Base-by-base conservation (phyloP, 2,797 vertebrate species). In the Catostomus latipinnis region DNA sequence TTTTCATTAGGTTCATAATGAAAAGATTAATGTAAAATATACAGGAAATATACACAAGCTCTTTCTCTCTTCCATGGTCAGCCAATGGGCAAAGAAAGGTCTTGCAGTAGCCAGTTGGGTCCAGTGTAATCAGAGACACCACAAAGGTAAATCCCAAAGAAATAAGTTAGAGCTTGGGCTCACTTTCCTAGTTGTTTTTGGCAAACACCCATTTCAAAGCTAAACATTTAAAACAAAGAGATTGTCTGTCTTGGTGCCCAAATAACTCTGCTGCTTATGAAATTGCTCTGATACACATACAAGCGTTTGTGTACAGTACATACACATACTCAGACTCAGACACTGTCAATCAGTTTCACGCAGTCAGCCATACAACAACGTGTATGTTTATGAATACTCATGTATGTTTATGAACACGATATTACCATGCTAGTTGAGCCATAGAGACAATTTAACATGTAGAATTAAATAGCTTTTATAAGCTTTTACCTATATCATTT, bases 161-260 rank as follows among this genome's bases (percentile, higher is more conserved):
- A 80, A 91, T 89, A 87, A 83, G 88, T 86, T 85, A 90, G 86
- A 85, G 85, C 74, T 81, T 85, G 84, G 81, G 86, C 86, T 85
- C 66, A 83, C 87, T 91, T 93, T 91, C 89, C 90, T 92, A 87
- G 76, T 92, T 93, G 90, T 90, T 92, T 88, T 93, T 93, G 92
- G 92, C 92, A 88, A 72, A 74, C 18, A 63, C 80, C 80, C 71
- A 80, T 85, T 89, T 87, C 88, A 46, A 57, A 88, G 88, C 61
- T 69, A 74, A 89, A 90, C 89, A 89, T 93, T 89, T 90, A 92
- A 93, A 90, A 93, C 92, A 94, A 93, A 93, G 92, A 93, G 88
- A 92, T 92, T 90, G 90, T 93, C 90, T 94, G 92, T 93, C 88
- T 89, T 86, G 89, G 88, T 92, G 89, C 90, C 90, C 91, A 91